Base-by-base conservation (phyloP, 2,797 vertebrate species). In the Anas georgica region DNA sequence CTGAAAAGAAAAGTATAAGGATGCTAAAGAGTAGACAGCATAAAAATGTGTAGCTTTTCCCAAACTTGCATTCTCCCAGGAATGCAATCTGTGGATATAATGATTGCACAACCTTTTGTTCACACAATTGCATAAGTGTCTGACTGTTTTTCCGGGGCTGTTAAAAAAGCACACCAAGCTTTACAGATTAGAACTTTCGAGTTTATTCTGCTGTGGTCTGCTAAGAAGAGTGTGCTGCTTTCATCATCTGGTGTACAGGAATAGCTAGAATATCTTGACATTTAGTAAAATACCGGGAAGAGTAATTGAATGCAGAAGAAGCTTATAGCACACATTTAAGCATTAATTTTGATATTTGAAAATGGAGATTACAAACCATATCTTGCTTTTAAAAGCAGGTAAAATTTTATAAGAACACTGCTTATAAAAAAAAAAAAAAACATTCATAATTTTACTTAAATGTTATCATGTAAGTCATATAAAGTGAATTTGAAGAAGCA, bases 21-120 rank as follows among this genome's bases (percentile, higher is more conserved):
- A 35, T 54, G 50, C 12, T 43, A 33, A 82, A 72, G 18, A 70
- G 35, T 6, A 56, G 25, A 59, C 26, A 70, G 13, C 4, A 29
- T 29, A 55, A 70, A 81, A 37, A 14, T 16, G 5, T 21, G 6
- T 6, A 56, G 6, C 23, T 72, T 88, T 43, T 72, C 54, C 26
- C 5, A 48, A n/a, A 48, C 4, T 31, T 41, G 2, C 0, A 0
- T 84, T 50, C 21, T 70, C 73, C 31, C 4, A 28, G 79, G 21
- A 68, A 56, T 64, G 14, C 3, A 39, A 56, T 68, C 7, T 82
- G 17, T 64, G 21, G 13, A 52, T 37, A 56, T 1, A 70, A 43
- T 7, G 16, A 26, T 9, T 1, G 1, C 13, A 67, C 12, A 55
- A 89, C 17, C 4, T 59, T 86, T 21, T 66, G 14, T 46, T 75